Evolutionary conservation across 2,888 invertebrate species (phyloP), one percentile per base, ranked within the genome.

Genomic region (Sinhomidia bicolor): DNA sequence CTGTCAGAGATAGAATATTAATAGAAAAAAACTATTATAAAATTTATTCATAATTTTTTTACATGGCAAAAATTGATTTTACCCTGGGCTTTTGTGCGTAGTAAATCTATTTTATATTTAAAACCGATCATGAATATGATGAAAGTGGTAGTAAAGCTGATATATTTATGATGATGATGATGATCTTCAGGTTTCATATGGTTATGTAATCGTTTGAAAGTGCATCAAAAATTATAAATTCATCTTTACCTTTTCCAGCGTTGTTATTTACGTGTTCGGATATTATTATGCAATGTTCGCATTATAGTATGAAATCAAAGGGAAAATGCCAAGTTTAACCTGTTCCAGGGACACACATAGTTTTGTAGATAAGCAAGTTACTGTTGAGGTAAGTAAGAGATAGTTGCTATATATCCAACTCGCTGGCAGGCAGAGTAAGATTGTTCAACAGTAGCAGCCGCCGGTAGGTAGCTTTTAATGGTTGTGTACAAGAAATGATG

Each of bases 1-100:
- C 62, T 80, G 80, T 80, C 80, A 62, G 41, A 44, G 23, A 80
- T 80, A 62, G 44, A 80, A 62, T 62, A 80, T 80, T 80, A 62
- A 80, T 80, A 80, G 65, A 32, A 29, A 57, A n/a, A 1, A 12
- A n/a, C n/a, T 12, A 62, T 62, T 60, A 26, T 60, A 17, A 54
- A 54, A 54, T 32, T 68, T 71, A 54, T 78, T 47, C 54, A 78
- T 76, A 76, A 32, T 71, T 68, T 78, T 29, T 17, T 29, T 23
- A 36, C 17, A 23, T 60, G 57, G 41, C 20, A 60, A 41, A 57
- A 60, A 60, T 60, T 62, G 32, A 26, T 60, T 80, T 80, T 57
- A 57, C 57, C 41, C 1, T 6, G 23, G 32, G 32, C 32, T 44
- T 71, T 68, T 68, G 41, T 68, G 4, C 5, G 12, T 5, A 71